A percentile compares a stretch with the other conserved stretches of the same genome.
These are phyloP conservation scores for Ispidina picta DNA, from an alignment of 2,797 vertebrate genomes.

Conservation along the genomic window DNA sequence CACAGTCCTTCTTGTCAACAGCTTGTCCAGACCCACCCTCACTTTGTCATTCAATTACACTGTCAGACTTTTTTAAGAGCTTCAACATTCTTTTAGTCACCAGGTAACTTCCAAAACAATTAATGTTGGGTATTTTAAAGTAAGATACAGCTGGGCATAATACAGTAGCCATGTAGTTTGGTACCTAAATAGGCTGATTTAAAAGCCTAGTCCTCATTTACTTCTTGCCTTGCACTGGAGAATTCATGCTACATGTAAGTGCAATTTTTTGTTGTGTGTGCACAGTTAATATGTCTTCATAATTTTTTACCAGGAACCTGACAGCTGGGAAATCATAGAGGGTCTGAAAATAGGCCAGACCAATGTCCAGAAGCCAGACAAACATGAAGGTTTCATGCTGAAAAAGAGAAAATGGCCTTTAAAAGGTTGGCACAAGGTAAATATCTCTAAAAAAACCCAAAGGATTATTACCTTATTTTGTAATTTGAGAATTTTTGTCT, in stretches of 20 bases:
- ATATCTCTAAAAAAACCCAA: background rate
- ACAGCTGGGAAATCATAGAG: conserved; percentile 99
- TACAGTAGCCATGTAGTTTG: background rate
- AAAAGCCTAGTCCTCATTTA: background rate
- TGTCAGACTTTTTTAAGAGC: background rate
- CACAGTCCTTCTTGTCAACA: background rate
- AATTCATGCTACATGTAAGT: background rate
- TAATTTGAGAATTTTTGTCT: background rate
- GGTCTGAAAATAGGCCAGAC: conserved; percentile 98
- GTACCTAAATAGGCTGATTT: background rate
- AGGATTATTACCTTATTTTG: background rate
- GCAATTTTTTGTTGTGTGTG: background rate
- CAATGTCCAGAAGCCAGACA: conserved; percentile 95
- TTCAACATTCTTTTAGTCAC: background rate
- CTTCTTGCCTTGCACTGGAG: background rate
- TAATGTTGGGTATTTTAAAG: background rate
- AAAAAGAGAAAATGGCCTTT: conserved; percentile 99
- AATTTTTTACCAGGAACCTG: conserved; percentile 85
- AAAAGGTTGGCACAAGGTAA: conserved; percentile 99
- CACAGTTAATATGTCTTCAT: conserved; percentile 9
- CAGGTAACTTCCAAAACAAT: background rate
- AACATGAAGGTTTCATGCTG: conserved; percentile 98
- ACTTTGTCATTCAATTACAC: background rate
- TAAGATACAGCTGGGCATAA: background rate
- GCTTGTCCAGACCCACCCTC: background rate